Conservation (phyloP, 2,888 invertebrate genomes). For the Hipparchia semele region DNA sequence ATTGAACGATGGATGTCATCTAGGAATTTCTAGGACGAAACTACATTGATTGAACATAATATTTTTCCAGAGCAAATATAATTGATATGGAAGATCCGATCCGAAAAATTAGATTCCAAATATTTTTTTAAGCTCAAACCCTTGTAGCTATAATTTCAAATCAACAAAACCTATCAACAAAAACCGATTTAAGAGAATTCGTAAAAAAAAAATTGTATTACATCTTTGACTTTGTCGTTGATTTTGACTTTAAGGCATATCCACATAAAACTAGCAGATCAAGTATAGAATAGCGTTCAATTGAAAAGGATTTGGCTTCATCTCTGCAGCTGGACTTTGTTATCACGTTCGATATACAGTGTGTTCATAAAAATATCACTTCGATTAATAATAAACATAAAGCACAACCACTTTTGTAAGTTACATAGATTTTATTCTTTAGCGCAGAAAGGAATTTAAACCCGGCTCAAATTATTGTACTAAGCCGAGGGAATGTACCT, state of each 20-base stretch:
- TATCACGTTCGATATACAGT: constrained; percentile 49
- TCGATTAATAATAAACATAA: neutral
- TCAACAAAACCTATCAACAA: too few species aligned
- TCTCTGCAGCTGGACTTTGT: constrained; percentile 58
- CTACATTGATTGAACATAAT: neutral
- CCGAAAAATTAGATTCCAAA: too few species aligned
- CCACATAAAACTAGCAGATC: constrained; percentile 22
- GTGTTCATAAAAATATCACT: constrained; percentile 36
- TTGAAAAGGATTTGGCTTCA: constrained; percentile 65
- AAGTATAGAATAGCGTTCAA: constrained; percentile 58
- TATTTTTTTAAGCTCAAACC: too few species aligned
- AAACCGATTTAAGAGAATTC: too few species aligned
- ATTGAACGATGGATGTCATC: neutral
- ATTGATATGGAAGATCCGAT: neutral
- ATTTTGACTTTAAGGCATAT: constrained; percentile 14
- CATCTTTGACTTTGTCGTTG: neutral
- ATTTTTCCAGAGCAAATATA: neutral
- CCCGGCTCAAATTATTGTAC: too few species aligned
- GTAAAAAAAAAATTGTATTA: too few species aligned
- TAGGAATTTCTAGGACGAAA: neutral
- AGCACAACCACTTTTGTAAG: too few species aligned
- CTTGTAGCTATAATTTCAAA: too few species aligned
- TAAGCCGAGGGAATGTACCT: too few species aligned
- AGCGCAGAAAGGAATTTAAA: too few species aligned
- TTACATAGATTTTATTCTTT: too few species aligned